phyloP scores from a whole-genome alignment of 1,140 invertebrate species.

The Calephelis nemesis region DNA sequence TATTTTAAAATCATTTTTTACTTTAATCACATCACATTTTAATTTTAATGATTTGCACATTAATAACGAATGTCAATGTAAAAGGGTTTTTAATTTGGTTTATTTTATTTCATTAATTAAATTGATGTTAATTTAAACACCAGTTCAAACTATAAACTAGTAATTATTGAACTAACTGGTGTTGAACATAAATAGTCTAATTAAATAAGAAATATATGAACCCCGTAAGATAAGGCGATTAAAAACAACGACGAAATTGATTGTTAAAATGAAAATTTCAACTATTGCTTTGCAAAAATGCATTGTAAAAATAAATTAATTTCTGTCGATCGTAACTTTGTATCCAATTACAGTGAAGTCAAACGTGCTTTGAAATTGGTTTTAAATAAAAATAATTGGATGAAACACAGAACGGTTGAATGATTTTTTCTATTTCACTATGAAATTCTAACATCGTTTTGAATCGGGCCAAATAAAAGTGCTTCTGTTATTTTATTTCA shows the following conservation, averaged over 20 bases:
- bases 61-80: too few relatives aligned
- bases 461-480: neutral
- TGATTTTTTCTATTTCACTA: neutral
- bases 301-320: slow-evolving; percentile 37
- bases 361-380: slow-evolving; percentile 27
- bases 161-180: too few relatives aligned
- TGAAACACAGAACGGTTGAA: slow-evolving; percentile 2
- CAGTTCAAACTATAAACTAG: too few relatives aligned
- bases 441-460: slow-evolving; percentile 20
- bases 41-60: too few relatives aligned
- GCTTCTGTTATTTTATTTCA: slow-evolving; percentile 7
- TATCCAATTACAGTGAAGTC: slow-evolving; percentile 29
- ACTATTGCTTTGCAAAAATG: slow-evolving; percentile 26
- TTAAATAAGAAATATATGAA: slow-evolving; percentile 12
- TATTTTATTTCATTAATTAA: too few relatives aligned
- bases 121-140: too few relatives aligned
- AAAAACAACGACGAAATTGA: slow-evolving; percentile 21
- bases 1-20: too few relatives aligned
- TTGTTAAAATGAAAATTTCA: slow-evolving; percentile 18
- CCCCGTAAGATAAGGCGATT: neutral
- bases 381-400: slow-evolving; percentile 29
- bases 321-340: slow-evolving; percentile 28
- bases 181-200: neutral
- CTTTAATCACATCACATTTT: too few relatives aligned
- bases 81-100: too few relatives aligned